Evolutionary conservation across 37 sponge, comb jelly and placozoan species (phyloP).

Genomic region (Lycopodina hypogea): DNA sequence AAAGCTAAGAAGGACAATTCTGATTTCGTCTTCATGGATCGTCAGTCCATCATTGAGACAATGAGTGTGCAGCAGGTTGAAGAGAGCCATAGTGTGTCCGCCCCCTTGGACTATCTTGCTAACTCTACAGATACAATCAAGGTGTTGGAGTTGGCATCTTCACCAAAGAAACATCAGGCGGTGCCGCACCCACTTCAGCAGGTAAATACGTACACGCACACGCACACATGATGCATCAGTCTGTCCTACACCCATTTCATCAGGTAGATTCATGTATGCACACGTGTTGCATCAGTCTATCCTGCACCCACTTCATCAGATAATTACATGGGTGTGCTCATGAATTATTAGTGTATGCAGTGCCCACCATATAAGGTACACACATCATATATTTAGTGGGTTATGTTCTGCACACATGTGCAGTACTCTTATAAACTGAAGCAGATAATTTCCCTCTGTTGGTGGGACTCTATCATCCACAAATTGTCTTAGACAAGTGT

Average conservation of each 20-base stretch:
- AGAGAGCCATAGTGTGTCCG: background rate
- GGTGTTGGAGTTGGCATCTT: background rate
- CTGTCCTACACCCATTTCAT: no score
- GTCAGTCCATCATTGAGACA: constrained; percentile 17
- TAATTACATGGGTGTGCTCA: background rate
- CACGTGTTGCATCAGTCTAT: background rate
- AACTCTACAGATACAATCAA: background rate
- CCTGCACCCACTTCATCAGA: background rate
- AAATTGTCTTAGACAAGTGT: no score
- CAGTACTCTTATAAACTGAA: no score
- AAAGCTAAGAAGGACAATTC: constrained; percentile 10
- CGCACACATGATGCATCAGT: no score
- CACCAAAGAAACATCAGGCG: background rate
- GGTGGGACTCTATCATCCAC: no score
- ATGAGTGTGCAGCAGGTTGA: background rate
- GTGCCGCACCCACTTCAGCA: background rate
- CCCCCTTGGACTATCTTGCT: background rate
- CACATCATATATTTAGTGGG: no score
- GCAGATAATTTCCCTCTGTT: no score
- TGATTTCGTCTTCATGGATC: constrained; percentile 36
- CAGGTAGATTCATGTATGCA: no score
- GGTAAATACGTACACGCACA: background rate
- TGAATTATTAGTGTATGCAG: no score
- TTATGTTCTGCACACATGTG: no score
- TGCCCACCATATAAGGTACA: no score